Percentiles rank a stretch among this genome's conserved stretches.
Evolutionary conservation across 2,113 vertebrate genomes (phyloP).

Genomic region (Nothocercus julius): DNA sequence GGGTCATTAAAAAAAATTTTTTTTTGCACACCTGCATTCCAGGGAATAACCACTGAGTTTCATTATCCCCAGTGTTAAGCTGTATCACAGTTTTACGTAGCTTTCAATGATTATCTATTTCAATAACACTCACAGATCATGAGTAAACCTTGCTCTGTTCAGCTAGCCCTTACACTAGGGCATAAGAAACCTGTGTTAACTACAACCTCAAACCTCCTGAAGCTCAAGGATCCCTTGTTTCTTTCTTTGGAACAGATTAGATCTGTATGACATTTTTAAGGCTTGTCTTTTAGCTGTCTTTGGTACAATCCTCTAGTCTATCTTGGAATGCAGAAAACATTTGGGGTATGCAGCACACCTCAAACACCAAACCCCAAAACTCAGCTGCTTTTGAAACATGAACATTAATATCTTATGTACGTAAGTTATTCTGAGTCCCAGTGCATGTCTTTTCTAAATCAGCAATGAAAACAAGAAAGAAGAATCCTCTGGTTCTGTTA

Average conservation of each 20-base stretch:
- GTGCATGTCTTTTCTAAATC: background rate
- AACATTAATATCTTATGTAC: background rate
- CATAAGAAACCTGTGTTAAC: background rate
- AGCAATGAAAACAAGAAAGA: background rate
- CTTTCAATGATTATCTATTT: background rate
- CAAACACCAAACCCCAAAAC: background rate
- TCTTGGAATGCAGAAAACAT: background rate
- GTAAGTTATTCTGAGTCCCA: background rate
- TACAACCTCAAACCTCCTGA: background rate
- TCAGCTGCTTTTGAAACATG: background rate
- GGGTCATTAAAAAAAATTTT: no score
- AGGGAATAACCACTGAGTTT: background rate
- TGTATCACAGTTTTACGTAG: background rate
- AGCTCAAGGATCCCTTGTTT: background rate
- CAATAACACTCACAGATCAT: background rate
- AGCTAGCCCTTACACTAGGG: background rate
- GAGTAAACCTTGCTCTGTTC: background rate
- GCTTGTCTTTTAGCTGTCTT: background rate
- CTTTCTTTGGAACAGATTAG: background rate
- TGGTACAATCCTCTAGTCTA: background rate
- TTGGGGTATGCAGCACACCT: background rate
- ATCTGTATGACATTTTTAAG: background rate
- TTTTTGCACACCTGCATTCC: background rate
- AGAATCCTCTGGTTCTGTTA: background rate
- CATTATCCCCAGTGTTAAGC: accelerated